Evolutionary conservation across 2,113 vertebrate genomes (phyloP).

Genomic region (Brachyistius frenatus): DNA sequence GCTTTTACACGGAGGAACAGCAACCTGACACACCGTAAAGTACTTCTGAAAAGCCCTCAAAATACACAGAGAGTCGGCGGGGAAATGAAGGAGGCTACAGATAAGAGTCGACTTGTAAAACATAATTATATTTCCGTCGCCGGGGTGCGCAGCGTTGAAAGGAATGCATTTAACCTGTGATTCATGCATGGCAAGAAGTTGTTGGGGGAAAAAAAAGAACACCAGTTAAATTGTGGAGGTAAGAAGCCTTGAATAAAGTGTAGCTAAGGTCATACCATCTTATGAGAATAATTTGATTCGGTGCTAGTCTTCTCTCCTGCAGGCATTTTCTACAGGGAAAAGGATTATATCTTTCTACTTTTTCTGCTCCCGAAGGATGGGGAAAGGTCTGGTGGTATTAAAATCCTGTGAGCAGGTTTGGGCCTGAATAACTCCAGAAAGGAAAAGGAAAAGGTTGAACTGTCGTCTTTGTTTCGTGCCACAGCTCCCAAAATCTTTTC

Average conservation of each 20-base stretch:
- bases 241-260: slow-evolving; percentile 78
- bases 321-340: slow-evolving; percentile 71
- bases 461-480: slow-evolving; percentile 34
- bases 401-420: slow-evolving; percentile 68
- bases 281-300: slow-evolving; percentile 76
- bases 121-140: slow-evolving; percentile 84
- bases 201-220: slow-evolving; percentile 60
- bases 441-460: slow-evolving; percentile 47
- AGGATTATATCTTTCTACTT: slow-evolving; percentile 76
- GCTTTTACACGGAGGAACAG: slow-evolving; percentile 69
- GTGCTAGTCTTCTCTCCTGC: slow-evolving; percentile 63
- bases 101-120: slow-evolving; percentile 84
- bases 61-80: slow-evolving; percentile 63
- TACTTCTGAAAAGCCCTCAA: slow-evolving; percentile 78
- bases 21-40: slow-evolving; percentile 76
- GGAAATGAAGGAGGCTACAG: slow-evolving; percentile 78
- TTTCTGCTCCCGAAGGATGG: slow-evolving; percentile 70
- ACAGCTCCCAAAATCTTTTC: slow-evolving; percentile 42
- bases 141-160: slow-evolving; percentile 74
- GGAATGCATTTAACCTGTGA: slow-evolving; percentile 83
- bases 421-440: slow-evolving; percentile 59
- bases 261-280: slow-evolving; percentile 75
- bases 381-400: slow-evolving; percentile 71
- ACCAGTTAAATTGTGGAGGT: slow-evolving; percentile 75
- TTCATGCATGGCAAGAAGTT: slow-evolving; percentile 81